Evolutionary conservation across 2,113 vertebrate species (phyloP).

Genomic region (Alexandromys fortis): DNA sequence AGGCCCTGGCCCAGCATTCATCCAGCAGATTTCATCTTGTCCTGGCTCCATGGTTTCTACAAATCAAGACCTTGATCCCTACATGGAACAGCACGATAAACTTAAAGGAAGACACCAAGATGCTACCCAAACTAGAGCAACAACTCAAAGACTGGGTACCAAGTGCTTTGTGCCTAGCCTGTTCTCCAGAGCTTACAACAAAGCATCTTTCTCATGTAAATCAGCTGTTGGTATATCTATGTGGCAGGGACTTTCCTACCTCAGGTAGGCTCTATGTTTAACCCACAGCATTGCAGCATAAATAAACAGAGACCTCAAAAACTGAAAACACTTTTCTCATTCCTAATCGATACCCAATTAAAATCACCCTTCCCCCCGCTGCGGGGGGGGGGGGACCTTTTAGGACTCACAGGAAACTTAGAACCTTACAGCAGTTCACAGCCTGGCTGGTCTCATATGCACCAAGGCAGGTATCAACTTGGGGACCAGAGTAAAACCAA

Average conservation of each 20-base stretch:
- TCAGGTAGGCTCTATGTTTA: neutral
- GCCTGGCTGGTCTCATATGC: neutral
- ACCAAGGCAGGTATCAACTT: neutral
- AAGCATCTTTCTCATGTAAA: neutral
- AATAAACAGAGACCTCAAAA: neutral
- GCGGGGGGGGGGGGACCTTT: neutral
- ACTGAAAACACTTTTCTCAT: neutral
- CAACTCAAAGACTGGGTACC: neutral
- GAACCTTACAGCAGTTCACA: neutral
- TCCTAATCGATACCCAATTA: neutral
- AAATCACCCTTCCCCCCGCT: neutral
- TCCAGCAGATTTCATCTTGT: neutral
- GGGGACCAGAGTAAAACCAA: slow-evolving; percentile 21
- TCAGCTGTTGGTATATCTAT: neutral
- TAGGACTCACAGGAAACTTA: neutral
- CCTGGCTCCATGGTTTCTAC: neutral
- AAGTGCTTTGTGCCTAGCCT: neutral
- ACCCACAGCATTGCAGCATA: neutral
- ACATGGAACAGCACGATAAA: neutral
- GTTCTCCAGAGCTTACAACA: neutral
- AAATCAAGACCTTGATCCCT: neutral
- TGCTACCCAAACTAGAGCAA: neutral
- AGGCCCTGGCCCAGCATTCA: neutral
- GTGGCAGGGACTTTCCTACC: neutral
- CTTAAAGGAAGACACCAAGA: slow-evolving; percentile 26